Base-by-base conservation (phyloP, 2,888 invertebrate species). In the Amphipyra tragopoginis region DNA sequence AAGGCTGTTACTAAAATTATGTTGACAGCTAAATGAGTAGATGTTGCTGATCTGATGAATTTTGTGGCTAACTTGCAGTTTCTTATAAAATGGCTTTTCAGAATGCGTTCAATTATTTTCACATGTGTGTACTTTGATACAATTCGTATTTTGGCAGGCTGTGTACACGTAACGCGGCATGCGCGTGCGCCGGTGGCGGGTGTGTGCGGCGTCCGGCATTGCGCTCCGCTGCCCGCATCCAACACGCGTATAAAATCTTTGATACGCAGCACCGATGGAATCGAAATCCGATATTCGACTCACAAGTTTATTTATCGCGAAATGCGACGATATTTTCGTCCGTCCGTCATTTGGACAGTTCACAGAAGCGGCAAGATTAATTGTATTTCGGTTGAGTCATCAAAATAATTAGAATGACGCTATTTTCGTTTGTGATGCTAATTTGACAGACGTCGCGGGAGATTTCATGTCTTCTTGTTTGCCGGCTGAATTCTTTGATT, bases 371-470 rank as follows among this genome's bases (percentile, higher is more conserved):
- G 90, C 90, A 92, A 94, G 94, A 94, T 94, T 94, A 93, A 94
- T 94, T 94, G 94, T 94, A 93, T 94, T 93, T 92, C 93, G 88
- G 90, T 93, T 94, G 94, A 94, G 92, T 94, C 94, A 94, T 94
- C 94, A 94, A 94, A 94, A 94, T 94, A 94, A 94, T 94, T 94
- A 94, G 94, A 94, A 94, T 94, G 92, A 93, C 92, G 94, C 93
- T 94, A 94, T 94, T 94, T 93, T 93, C 89, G 94, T 93, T 90
- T 91, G 89, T 91, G 93, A 93, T 93, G 93, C 92, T 94, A 94
- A 94, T 94, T 93, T 94, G 94, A 94, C 94, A 94, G 92, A 91
- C 94, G 94, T 93, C 93, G 94, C 93, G 94, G 94, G 94, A 93
- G 93, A 93, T 90, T 91, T 90, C 86, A 82, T 87, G 86, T 90